Percentiles rank a stretch among this genome's conserved stretches.
phyloP scores from a whole-genome alignment of 2,797 vertebrate genomes.

The Enteromius treurensis region DNA sequence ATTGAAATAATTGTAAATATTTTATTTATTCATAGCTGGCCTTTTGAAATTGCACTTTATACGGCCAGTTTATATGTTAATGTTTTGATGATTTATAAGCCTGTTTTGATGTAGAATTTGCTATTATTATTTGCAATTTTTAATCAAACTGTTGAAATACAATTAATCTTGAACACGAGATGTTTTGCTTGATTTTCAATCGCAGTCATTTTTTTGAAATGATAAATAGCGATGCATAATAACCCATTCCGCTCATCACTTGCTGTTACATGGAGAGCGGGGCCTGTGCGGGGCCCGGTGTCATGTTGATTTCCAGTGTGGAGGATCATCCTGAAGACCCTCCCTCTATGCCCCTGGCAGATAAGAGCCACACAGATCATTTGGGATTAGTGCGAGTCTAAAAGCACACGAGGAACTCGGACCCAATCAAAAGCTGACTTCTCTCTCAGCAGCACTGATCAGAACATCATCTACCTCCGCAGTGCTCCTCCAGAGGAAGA shows the following conservation, averaged over 20 bases:
- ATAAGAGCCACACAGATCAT: constrained; percentile 42
- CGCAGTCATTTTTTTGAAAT: neutral
- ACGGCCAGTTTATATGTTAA: too few relatives aligned
- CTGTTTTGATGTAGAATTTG: neutral
- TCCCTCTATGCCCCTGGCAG: constrained; percentile 35
- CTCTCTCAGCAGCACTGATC: neutral
- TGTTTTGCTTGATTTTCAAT: neutral
- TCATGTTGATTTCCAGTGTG: constrained; percentile 34
- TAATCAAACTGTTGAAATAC: neutral
- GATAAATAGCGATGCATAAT: constrained; percentile 21
- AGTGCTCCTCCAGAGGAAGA: neutral
- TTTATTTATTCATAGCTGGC: neutral
- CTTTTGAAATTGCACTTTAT: neutral
- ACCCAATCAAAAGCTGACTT: neutral
- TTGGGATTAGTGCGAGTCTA: constrained; percentile 64
- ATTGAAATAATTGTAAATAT: neutral
- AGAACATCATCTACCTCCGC: neutral
- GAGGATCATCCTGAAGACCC: constrained; percentile 8
- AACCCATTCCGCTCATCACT: neutral
- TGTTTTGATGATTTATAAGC: too few relatives aligned
- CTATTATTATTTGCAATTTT: too few relatives aligned
- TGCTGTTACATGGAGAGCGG: constrained; percentile 29
- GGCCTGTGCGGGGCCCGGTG: neutral
- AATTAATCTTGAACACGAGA: neutral
- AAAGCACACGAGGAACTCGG: constrained; percentile 60